These are phyloP conservation scores for Ceratitis capitata DNA, from an alignment of 1,140 invertebrate genomes.

Conservation along the genomic window DNA sequence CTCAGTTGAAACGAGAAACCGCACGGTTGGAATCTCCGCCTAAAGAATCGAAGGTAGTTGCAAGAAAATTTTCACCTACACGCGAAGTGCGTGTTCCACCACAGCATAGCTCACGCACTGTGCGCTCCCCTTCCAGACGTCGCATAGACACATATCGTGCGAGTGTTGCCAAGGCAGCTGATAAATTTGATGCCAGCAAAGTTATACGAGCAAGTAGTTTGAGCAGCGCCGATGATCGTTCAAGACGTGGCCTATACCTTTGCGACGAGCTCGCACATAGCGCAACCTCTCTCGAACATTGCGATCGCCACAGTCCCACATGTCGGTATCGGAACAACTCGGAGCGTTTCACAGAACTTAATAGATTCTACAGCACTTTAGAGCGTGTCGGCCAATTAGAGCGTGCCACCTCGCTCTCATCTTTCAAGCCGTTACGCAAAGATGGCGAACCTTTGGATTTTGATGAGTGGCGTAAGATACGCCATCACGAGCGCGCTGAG, in stretches of 20 bases:
- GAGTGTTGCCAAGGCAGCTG: background rate
- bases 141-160: slow-evolving; percentile 41
- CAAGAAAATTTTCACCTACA: slow-evolving; percentile 56
- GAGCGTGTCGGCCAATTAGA: slow-evolving; percentile 87
- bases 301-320: slow-evolving; percentile 58
- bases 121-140: slow-evolving; percentile 72
- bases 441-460: slow-evolving; percentile 86
- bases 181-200: slow-evolving; percentile 58
- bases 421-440: slow-evolving; percentile 75
- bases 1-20: background rate
- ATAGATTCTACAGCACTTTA: slow-evolving; percentile 85
- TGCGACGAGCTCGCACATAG: slow-evolving; percentile 61
- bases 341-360: slow-evolving; percentile 84
- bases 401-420: slow-evolving; percentile 75
- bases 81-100: slow-evolving; percentile 63
- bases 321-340: slow-evolving; percentile 75
- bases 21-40: background rate
- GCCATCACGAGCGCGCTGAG: slow-evolving; percentile 82
- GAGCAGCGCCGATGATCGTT: slow-evolving; percentile 68
- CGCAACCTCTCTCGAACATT: slow-evolving; percentile 55
- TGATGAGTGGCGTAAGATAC: slow-evolving; percentile 83
- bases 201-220: slow-evolving; percentile 71
- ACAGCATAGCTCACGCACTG: slow-evolving; percentile 67
- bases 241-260: slow-evolving; percentile 55
- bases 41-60: slow-evolving; percentile 1